These are phyloP conservation scores for Pluvialis apricaria DNA, from an alignment of 2,113 vertebrate species.

Conservation along the genomic window DNA sequence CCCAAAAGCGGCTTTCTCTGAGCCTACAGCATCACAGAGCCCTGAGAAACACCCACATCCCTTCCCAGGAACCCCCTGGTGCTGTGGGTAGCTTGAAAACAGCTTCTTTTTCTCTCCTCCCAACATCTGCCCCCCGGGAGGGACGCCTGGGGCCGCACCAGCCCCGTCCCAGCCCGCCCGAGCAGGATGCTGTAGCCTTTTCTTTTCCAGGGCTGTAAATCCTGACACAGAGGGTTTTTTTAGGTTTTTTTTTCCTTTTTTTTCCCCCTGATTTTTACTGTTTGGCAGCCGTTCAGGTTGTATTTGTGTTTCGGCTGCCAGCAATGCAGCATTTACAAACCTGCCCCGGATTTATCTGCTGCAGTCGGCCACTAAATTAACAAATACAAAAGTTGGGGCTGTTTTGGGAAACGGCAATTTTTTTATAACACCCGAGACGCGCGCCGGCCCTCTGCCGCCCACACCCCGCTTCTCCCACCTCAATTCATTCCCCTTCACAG, in stretches of 20 bases:
- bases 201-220: conserved; percentile 22
- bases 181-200: background rate
- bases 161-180: background rate
- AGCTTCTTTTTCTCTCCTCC: background rate
- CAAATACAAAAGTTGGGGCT: background rate
- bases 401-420: background rate
- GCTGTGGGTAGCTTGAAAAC: background rate
- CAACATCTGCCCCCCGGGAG: background rate
- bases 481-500: background rate
- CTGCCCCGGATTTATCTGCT: conserved; percentile 50
- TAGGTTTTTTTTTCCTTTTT: background rate
- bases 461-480: background rate
- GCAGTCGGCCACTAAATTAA: background rate
- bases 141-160: background rate
- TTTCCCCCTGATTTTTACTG: background rate
- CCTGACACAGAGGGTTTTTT: background rate
- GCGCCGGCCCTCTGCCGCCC: accelerated
- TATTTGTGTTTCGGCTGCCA: conserved; percentile 58
- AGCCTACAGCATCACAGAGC: background rate
- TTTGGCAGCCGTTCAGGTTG: conserved; percentile 41
- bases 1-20: accelerated
- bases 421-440: accelerated
- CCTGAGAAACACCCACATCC: background rate
- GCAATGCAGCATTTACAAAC: conserved; percentile 51
- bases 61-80: no score